A percentile compares a stretch with the other conserved stretches of the same genome.
phyloP scores from a whole-genome alignment of 35 echinoderm and acorn worm genomes.

The Lytechinus variegatus region DNA sequence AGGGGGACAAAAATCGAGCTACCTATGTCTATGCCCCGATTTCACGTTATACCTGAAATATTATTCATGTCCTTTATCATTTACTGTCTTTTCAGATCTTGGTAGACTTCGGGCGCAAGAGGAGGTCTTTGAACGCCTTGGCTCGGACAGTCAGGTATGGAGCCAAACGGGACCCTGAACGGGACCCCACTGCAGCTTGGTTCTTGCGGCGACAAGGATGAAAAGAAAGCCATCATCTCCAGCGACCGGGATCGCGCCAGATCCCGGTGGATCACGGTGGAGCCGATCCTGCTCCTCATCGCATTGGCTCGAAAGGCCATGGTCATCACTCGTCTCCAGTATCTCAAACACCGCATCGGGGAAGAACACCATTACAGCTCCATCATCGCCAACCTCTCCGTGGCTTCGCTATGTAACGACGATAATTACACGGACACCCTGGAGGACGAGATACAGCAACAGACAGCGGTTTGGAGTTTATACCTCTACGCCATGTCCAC shows the following conservation, averaged over 20 bases:
- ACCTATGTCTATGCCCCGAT: no score
- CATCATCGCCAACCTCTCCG: background rate
- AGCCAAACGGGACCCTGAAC: background rate
- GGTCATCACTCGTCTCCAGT: constrained; percentile 36
- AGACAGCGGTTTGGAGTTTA: constrained; percentile 57
- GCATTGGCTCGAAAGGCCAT: constrained; percentile 11
- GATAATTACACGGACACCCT: constrained; percentile 13
- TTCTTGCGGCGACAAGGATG: background rate
- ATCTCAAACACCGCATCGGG: constrained; percentile 54
- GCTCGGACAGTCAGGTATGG: background rate
- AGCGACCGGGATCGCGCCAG: constrained; percentile 43
- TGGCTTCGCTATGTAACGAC: background rate
- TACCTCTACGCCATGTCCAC: constrained; percentile 48
- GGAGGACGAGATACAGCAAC: constrained; percentile 52
- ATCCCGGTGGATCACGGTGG: constrained; percentile 60
- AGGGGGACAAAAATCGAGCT: no score
- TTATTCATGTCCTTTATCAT: no score
- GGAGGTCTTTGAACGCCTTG: background rate
- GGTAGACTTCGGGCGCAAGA: background rate
- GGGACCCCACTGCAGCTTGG: background rate
- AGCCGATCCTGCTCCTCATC: constrained; percentile 50
- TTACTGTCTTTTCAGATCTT: no score
- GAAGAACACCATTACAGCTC: constrained; percentile 41
- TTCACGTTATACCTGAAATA: no score
- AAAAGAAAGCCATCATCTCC: constrained; percentile 17